phyloP scores from a whole-genome alignment of 2,797 vertebrate genomes.

The Cossypha caffra region DNA sequence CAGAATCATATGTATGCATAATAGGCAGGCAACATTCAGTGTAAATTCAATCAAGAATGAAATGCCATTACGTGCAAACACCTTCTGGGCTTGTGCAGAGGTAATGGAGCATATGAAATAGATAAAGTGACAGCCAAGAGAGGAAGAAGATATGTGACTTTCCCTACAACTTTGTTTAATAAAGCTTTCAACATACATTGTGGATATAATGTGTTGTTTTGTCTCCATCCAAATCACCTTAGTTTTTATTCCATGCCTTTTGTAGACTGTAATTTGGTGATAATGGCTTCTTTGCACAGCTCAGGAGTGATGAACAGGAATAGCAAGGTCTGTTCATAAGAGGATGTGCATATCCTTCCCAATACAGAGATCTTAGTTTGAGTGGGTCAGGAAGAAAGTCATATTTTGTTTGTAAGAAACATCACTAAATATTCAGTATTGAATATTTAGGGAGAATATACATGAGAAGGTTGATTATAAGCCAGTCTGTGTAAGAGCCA shows the following conservation, averaged over 20 bases:
- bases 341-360: background rate
- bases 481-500: background rate
- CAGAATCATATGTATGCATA: constrained; percentile 49
- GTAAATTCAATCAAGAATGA: constrained; percentile 74
- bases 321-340: constrained; percentile 25
- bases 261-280: constrained; percentile 48
- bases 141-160: constrained; percentile 62
- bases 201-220: constrained; percentile 48
- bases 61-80: constrained; percentile 71
- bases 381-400: background rate
- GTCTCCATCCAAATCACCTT: constrained; percentile 42
- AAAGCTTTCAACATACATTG: constrained; percentile 42
- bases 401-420: background rate
- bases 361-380: background rate
- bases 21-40: constrained; percentile 37
- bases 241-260: constrained; percentile 61
- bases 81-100: constrained; percentile 67
- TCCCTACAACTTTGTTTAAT: constrained; percentile 63
- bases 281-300: constrained; percentile 32
- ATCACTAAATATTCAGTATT: background rate
- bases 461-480: background rate
- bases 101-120: constrained; percentile 77
- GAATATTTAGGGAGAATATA: background rate
- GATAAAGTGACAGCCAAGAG: constrained; percentile 62
- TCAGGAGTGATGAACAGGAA: constrained; percentile 15